Evolutionary conservation across 2,888 invertebrate genomes (phyloP).

Genomic region (Asteroscopus sphinx): DNA sequence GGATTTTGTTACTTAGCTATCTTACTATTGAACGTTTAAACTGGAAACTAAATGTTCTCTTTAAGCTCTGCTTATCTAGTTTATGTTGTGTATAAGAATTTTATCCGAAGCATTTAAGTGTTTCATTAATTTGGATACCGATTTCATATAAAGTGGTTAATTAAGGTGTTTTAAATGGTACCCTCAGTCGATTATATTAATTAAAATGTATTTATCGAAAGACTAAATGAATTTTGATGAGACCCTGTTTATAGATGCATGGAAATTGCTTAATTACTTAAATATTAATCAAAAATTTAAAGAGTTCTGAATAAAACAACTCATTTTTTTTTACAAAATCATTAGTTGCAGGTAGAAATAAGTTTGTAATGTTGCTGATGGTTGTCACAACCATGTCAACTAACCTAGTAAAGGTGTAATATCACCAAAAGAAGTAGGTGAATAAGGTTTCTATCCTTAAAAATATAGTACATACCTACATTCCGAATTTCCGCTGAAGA

Average conservation of each 20-base stretch:
- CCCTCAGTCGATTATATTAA: conserved; percentile 38
- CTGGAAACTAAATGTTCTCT: conserved; percentile 69
- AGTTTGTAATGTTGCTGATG: no score
- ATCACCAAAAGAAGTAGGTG: no score
- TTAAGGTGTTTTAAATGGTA: conserved; percentile 60
- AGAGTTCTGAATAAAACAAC: no score
- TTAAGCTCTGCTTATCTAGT: conserved; percentile 74
- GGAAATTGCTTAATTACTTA: not conserved
- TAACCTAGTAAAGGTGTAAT: no score
- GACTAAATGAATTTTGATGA: conserved; percentile 34
- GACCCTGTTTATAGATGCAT: conserved; percentile 16
- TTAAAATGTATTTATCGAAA: conserved; percentile 33
- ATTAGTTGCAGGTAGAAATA: no score
- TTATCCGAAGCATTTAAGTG: conserved; percentile 66
- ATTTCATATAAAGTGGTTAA: conserved; percentile 60
- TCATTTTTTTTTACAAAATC: no score
- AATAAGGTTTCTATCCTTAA: no score
- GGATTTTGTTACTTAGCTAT: conserved; percentile 67
- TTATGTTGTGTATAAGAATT: conserved; percentile 72
- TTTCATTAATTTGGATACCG: conserved; percentile 59
- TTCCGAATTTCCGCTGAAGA: no score
- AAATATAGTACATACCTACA: no score
- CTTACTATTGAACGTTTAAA: conserved; percentile 65
- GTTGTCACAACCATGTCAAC: no score
- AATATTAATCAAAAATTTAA: not conserved